phyloP scores from a whole-genome alignment of 2,797 vertebrate genomes.

The Diplodus sargus region DNA sequence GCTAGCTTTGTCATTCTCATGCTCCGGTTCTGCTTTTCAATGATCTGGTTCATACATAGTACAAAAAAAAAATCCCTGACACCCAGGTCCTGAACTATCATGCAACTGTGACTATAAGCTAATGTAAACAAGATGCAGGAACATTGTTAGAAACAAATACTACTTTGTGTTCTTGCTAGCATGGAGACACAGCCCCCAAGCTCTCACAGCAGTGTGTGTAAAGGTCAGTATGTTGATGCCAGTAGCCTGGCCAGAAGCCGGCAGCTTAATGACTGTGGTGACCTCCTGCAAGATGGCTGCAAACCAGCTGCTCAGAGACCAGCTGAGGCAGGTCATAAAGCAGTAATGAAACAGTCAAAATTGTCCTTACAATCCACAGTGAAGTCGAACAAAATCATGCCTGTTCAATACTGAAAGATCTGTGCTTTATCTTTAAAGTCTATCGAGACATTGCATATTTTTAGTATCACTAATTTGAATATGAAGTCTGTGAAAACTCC shows the following conservation, averaged over 20 bases:
- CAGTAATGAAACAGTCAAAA: not conserved
- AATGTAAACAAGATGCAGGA: not conserved
- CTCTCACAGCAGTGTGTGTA: not conserved
- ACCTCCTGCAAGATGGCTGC: constrained; percentile 10
- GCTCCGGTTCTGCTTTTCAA: too few relatives aligned
- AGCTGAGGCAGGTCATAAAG: constrained; percentile 5
- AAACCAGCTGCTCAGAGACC: constrained; percentile 26
- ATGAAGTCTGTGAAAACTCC: too few relatives aligned
- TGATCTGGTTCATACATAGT: too few relatives aligned
- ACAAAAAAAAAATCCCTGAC: too few relatives aligned
- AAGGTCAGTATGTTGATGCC: constrained; percentile 27
- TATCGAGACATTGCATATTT: too few relatives aligned
- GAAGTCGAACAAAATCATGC: not conserved
- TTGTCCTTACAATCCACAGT: not conserved
- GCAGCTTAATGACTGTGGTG: constrained; percentile 8
- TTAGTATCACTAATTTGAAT: too few relatives aligned
- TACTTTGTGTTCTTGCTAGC: not conserved
- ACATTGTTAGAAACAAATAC: too few relatives aligned
- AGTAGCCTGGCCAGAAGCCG: constrained; percentile 1
- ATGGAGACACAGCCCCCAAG: not conserved
- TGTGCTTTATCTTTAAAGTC: not conserved
- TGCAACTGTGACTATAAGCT: not conserved
- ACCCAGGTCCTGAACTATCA: not conserved
- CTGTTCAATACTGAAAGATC: not conserved
- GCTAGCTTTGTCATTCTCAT: too few relatives aligned